Base-by-base conservation (phyloP, 2,797 vertebrate species). In the Schizopygopsis malacanthus region DNA sequence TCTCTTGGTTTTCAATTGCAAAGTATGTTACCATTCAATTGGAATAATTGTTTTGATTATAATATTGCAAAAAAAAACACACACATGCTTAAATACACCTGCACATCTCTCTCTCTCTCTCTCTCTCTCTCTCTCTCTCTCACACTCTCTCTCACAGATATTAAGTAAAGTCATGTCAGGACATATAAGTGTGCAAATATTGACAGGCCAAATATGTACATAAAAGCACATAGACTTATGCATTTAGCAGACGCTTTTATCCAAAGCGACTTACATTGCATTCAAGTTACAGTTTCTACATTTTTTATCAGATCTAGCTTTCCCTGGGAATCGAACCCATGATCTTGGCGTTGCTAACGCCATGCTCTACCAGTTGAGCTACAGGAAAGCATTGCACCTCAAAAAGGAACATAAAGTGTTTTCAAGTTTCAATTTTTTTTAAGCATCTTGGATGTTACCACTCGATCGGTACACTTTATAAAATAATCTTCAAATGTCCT, bases 401-500 rank as follows among this genome's bases (percentile, higher is more conserved):
- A 54, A 18, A 25, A 47, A 52, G 50, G 15, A 69, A 61, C 6
- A 45, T 28, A 7, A 78, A 78, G 61, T 43, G 25, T 56, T 56
- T 28, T 56, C 54, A 33, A 4, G 33, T 41, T 81, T 63, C 39
- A 37, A 50, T 22, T 43, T 43, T 43, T 43, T 10, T 10, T n/a
- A 73, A n/a, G 37, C 28, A 41, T 72, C 52, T 41, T 37, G 22
- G 39, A 75, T 73, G 43, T 63, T 22, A 81, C 59, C 52, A 16
- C 16, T 7, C 28, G 25, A 61, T 83, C 47, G 25, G 81, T 54
- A 41, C n/a, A 72, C 73, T 79, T 82, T 78, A 69, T 85, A 85
- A 83, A 81, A 15, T 6, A 69, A 56, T 84, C 71, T 86, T 85
- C 63, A 76, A 16, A 69, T 59, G 77, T 83, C 41, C 28, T 78